Conservation (phyloP, 2,888 invertebrate genomes). For the Serripes groenlandicus region DNA sequence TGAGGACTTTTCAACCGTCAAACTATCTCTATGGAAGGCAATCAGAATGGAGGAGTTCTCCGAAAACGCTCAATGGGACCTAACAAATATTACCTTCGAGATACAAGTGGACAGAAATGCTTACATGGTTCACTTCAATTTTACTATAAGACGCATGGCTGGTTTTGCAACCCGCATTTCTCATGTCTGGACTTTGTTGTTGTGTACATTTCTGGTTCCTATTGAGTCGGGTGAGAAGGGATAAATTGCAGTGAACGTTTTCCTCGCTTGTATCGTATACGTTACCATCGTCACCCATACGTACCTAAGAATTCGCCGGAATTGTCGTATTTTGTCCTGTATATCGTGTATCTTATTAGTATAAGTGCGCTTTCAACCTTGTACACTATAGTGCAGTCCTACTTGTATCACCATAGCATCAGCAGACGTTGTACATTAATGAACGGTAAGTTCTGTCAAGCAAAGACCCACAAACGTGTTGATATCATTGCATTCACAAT, state of each 20-base stretch:
- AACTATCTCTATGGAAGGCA: background rate
- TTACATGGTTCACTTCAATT: background rate
- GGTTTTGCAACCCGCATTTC: too few species aligned
- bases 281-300: background rate
- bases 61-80: background rate
- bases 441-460: too few species aligned
- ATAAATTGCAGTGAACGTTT: background rate
- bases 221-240: background rate
- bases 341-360: background rate
- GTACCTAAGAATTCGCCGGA: background rate
- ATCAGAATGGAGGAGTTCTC: background rate
- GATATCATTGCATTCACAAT: too few species aligned
- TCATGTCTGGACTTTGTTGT: background rate
- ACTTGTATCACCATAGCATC: background rate
- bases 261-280: slow-evolving; percentile 1
- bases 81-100: background rate
- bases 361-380: background rate
- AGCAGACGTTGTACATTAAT: too few species aligned
- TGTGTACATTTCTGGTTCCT: background rate
- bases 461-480: too few species aligned
- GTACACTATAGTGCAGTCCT: background rate
- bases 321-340: background rate
- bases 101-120: background rate
- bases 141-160: background rate
- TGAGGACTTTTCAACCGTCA: background rate